A percentile compares a stretch with the other conserved stretches of the same genome.
phyloP scores from a whole-genome alignment of 2,888 invertebrate species.

The Falcaria lacertinaria region DNA sequence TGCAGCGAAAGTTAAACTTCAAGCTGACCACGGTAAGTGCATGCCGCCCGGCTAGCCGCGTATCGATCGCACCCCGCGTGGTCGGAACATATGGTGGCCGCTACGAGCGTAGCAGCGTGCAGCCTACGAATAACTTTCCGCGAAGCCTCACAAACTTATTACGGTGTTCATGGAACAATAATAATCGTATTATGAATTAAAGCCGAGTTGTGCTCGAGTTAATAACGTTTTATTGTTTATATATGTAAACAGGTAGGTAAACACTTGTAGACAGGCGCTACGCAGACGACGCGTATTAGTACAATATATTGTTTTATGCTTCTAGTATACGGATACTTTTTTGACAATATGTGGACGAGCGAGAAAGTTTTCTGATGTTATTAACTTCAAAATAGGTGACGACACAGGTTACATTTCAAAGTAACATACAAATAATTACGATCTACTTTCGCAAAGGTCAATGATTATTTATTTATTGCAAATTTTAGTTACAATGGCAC shows the following conservation, averaged over 20 bases:
- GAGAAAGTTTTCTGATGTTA: too few species aligned
- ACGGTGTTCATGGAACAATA: constrained; percentile 24
- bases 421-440: too few species aligned
- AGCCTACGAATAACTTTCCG: constrained; percentile 41
- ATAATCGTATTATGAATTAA: constrained; percentile 31
- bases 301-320: constrained; percentile 1
- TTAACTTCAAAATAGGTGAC: too few species aligned
- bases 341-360: too few species aligned
- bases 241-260: constrained; percentile 60
- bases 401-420: too few species aligned
- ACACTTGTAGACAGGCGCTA: constrained; percentile 61
- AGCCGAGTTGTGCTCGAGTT: constrained; percentile 11
- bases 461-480: too few species aligned
- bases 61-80: constrained; percentile 72
- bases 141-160: constrained; percentile 31
- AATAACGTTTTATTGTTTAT: constrained; percentile 26
- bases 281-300: constrained; percentile 18
- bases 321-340: too few species aligned
- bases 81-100: constrained; percentile 65
- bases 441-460: too few species aligned
- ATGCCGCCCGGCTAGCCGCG: constrained; percentile 51
- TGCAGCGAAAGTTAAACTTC: constrained; percentile 77
- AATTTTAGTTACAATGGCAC: too few species aligned
- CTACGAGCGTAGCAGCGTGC: constrained; percentile 52
- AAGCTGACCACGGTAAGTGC: constrained; percentile 79